Percentiles rank a stretch among this genome's conserved stretches.
Evolutionary conservation across 2,797 vertebrate species (phyloP).

Genomic region (Synanceia verrucosa): DNA sequence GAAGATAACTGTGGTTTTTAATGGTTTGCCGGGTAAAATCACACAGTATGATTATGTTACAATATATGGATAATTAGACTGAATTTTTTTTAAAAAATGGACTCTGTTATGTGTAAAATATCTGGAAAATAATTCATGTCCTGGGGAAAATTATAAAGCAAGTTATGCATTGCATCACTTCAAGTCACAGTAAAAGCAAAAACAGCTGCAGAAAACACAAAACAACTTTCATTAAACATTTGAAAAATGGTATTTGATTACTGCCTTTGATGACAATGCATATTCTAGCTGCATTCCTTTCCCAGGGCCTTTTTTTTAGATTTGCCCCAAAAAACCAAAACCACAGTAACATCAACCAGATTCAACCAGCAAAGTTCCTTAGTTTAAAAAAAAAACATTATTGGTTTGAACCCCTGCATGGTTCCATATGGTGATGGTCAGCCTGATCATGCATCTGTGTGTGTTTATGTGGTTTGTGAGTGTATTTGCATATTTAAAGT

Average conservation of each 20-base stretch:
- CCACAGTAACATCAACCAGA: constrained; percentile 72
- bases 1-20: neutral
- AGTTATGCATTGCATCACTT: neutral
- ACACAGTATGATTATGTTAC: neutral
- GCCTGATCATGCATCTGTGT: constrained; percentile 33
- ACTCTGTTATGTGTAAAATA: neutral
- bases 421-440: constrained; percentile 63
- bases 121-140: neutral
- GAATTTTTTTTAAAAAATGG: neutral
- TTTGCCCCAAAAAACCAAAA: constrained; percentile 59
- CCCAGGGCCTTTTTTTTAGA: constrained; percentile 64
- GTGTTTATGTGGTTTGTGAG: constrained; percentile 26
- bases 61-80: neutral
- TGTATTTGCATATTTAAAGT: constrained; percentile 21
- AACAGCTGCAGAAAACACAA: constrained; percentile 23
- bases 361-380: constrained; percentile 38
- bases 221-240: constrained; percentile 33
- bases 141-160: neutral
- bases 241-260: constrained; percentile 35
- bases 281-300: constrained; percentile 67
- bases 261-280: constrained; percentile 42
- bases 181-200: neutral
- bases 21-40: neutral
- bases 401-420: constrained; percentile 61
- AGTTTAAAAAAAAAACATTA: constrained; percentile 52